These are phyloP conservation scores for Zalophus californianus DNA, from an alignment of 2,797 vertebrate species.

Conservation along the genomic window DNA sequence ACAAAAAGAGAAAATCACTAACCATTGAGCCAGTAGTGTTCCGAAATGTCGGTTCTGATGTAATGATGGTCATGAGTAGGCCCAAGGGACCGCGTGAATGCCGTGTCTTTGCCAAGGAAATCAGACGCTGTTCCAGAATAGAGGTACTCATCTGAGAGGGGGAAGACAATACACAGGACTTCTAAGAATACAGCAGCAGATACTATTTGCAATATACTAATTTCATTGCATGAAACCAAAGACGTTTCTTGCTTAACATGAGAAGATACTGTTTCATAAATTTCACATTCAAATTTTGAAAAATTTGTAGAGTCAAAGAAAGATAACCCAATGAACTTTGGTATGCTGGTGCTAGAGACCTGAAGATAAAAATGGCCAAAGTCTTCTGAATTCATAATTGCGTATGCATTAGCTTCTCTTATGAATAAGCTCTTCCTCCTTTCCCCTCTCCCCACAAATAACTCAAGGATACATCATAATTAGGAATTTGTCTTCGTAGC, in stretches of 20 bases:
- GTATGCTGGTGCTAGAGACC: neutral
- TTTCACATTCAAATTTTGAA: neutral
- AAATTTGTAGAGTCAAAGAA: neutral
- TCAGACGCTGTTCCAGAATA: slow-evolving; percentile 97
- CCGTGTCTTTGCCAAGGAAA: slow-evolving; percentile 98
- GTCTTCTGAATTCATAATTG: neutral
- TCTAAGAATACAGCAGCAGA: neutral
- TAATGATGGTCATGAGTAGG: slow-evolving; percentile 95
- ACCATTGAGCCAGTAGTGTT: slow-evolving; percentile 99
- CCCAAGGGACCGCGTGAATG: slow-evolving; percentile 96
- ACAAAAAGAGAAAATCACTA: slow-evolving; percentile 78
- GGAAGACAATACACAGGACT: slow-evolving; percentile 63
- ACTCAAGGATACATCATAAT: slow-evolving; percentile 81
- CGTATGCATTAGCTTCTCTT: neutral
- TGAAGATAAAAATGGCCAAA: neutral
- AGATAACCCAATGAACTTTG: neutral
- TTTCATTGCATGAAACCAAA: neutral
- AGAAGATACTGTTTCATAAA: neutral
- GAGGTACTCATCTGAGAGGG: slow-evolving; percentile 94
- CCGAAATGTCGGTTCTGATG: slow-evolving; percentile 98
- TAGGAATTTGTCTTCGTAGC: slow-evolving; percentile 71
- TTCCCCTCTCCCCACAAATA: slow-evolving; percentile 63
- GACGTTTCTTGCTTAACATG: neutral
- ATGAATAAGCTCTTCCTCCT: neutral
- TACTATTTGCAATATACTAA: neutral